phyloP scores from a whole-genome alignment of 1,140 invertebrate genomes.

The Charaxes varanes region DNA sequence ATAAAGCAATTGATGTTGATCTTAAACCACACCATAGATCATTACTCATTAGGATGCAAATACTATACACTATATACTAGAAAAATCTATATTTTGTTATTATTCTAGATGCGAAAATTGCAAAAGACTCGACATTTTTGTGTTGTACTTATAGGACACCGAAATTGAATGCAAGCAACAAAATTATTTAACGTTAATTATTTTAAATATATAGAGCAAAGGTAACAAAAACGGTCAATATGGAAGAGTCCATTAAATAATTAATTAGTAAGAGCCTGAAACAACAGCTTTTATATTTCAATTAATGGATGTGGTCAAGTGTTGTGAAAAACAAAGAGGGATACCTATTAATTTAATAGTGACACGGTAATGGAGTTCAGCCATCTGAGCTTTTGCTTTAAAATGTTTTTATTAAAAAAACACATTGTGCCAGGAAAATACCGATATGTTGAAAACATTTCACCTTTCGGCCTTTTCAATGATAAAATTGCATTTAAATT shows the following conservation, averaged over 20 bases:
- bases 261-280: slow-evolving; percentile 36
- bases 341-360: slow-evolving; percentile 55
- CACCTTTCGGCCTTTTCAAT: slow-evolving; percentile 1
- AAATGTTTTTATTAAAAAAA: slow-evolving; percentile 22
- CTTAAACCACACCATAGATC: too few species aligned
- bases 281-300: slow-evolving; percentile 43
- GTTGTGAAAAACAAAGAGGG: slow-evolving; percentile 46
- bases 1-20: too few species aligned
- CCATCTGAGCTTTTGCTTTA: slow-evolving; percentile 30
- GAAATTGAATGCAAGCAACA: too few species aligned
- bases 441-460: slow-evolving; percentile 4
- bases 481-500: background rate
- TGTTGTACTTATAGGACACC: too few species aligned
- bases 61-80: too few species aligned
- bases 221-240: background rate
- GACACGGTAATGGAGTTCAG: slow-evolving; percentile 42
- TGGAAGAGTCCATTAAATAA: slow-evolving; percentile 28
- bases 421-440: slow-evolving; percentile 11
- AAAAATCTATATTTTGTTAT: too few species aligned
- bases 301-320: slow-evolving; percentile 45
- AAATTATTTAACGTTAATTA: too few species aligned
- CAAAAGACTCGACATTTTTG: too few species aligned
- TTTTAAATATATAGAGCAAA: too few species aligned
- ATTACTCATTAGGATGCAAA: too few species aligned
- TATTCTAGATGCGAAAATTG: too few species aligned